A percentile compares a stretch with the other conserved stretches of the same genome.
These are phyloP conservation scores for Drosophila kurseongensis DNA, from an alignment of 1,140 invertebrate species.

Conservation along the genomic window DNA sequence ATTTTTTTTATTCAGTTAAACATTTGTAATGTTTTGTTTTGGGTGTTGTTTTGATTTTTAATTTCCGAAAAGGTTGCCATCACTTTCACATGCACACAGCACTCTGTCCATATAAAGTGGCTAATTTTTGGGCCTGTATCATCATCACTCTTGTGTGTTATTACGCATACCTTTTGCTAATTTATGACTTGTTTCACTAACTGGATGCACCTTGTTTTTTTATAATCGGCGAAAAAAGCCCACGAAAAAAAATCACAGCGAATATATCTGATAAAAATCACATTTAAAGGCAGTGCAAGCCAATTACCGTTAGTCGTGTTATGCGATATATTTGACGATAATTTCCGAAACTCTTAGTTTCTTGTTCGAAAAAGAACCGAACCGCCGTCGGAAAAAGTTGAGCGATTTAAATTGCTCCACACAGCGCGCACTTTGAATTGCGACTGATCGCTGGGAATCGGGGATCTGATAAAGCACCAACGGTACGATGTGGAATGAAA, in stretches of 20 bases:
- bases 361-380: background rate
- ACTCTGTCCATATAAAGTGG: slow-evolving; percentile 33
- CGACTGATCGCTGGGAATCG: slow-evolving; percentile 27
- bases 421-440: slow-evolving; percentile 26
- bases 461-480: slow-evolving; percentile 10
- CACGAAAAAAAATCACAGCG: slow-evolving; percentile 30
- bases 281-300: slow-evolving; percentile 41
- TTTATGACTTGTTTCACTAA: slow-evolving; percentile 20
- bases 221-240: slow-evolving; percentile 14
- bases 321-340: slow-evolving; percentile 2
- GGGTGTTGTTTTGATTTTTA: background rate
- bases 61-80: slow-evolving; percentile 12
- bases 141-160: slow-evolving; percentile 15
- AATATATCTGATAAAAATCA: slow-evolving; percentile 10
- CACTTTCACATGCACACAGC: slow-evolving; percentile 33
- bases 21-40: background rate
- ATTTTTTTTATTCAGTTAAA: background rate
- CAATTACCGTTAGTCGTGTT: slow-evolving; percentile 34
- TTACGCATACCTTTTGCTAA: slow-evolving; percentile 31
- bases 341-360: background rate
- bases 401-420: slow-evolving; percentile 4
- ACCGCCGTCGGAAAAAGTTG: slow-evolving; percentile 4
- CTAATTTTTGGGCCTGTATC: slow-evolving; percentile 18
- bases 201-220: slow-evolving; percentile 20
- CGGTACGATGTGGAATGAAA: slow-evolving; percentile 4